These are phyloP conservation scores for Macaca nemestrina DNA, from an alignment of 2,113 vertebrate genomes.

Conservation along the genomic window DNA sequence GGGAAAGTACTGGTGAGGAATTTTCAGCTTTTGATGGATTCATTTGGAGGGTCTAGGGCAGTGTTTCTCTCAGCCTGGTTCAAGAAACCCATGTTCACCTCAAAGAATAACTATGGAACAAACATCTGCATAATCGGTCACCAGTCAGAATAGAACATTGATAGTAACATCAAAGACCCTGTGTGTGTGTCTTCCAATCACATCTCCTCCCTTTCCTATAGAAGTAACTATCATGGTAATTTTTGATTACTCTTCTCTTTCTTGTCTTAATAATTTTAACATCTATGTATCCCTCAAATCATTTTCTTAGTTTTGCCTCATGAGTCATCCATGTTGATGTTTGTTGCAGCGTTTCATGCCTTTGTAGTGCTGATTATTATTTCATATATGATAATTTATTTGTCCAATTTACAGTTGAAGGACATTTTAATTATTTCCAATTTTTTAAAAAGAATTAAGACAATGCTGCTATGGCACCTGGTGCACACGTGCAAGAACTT, in stretches of 20 bases:
- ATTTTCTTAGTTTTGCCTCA: neutral
- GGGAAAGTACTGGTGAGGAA: neutral
- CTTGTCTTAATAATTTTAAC: conserved; percentile 12
- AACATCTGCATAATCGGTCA: neutral
- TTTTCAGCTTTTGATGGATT: conserved; percentile 51
- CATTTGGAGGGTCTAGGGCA: neutral
- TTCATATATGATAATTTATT: neutral
- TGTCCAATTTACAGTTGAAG: neutral
- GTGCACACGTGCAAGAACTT: neutral
- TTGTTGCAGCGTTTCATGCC: neutral
- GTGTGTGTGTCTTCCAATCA: neutral
- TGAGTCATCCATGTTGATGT: neutral
- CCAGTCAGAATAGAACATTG: neutral
- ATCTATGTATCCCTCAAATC: neutral
- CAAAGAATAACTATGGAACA: conserved; percentile 24
- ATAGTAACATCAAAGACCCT: neutral
- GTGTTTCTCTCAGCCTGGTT: neutral
- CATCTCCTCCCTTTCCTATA: neutral
- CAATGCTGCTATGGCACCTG: neutral
- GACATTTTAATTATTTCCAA: neutral
- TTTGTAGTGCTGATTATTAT: neutral
- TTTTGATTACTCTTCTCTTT: neutral
- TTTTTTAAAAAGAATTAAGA: neutral
- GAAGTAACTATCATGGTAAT: neutral
- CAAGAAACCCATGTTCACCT: conserved; percentile 1